Conservation (phyloP, 2,113 vertebrate species). For the Zosterops borbonicus region DNA sequence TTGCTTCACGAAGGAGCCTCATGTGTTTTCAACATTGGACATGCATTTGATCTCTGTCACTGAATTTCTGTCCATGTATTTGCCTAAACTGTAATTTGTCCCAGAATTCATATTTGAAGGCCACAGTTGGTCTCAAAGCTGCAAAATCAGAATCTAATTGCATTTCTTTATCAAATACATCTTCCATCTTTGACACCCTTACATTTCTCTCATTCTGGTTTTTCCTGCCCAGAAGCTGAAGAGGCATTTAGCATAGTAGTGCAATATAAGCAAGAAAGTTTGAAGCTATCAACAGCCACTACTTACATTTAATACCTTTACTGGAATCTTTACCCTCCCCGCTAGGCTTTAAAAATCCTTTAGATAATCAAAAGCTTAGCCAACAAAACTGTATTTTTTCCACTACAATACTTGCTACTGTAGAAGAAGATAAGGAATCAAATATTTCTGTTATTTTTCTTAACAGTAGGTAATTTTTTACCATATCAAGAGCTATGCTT, state of each 20-base stretch:
- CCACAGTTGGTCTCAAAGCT: background rate
- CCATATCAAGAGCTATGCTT: background rate
- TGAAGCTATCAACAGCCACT: background rate
- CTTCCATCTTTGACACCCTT: accelerated
- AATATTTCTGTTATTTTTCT: background rate
- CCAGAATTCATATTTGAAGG: background rate
- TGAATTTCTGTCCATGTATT: background rate
- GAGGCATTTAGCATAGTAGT: background rate
- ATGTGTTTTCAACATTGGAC: background rate
- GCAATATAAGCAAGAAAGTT: background rate
- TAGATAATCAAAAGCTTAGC: background rate
- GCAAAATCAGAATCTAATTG: background rate
- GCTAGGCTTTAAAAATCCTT: background rate
- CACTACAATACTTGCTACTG: background rate
- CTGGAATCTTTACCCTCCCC: background rate
- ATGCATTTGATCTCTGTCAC: background rate
- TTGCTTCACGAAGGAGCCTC: background rate
- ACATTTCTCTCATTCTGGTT: background rate
- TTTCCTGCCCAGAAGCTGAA: background rate
- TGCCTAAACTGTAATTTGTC: background rate
- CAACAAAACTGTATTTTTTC: background rate
- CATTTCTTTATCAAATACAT: background rate
- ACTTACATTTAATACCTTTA: background rate
- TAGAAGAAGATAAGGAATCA: background rate
- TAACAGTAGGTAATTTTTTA: background rate